Base-by-base conservation (phyloP, 1,140 invertebrate species). In the Octopus bimaculoides region DNA sequence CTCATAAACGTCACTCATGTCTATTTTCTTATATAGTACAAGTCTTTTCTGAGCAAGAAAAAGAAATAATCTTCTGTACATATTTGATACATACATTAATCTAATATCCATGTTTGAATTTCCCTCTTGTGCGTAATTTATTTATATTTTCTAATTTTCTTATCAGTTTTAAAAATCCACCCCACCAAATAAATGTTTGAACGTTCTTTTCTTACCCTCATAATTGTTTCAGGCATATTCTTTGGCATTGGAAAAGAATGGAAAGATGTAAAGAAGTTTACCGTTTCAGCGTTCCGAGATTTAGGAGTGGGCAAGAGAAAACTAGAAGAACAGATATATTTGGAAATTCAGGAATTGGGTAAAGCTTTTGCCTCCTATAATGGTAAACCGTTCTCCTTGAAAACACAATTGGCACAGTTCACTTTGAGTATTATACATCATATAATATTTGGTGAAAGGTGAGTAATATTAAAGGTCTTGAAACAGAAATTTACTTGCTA, bases 211-310 rank as follows among this genome's bases (percentile, higher is more conserved):
- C 26, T 41, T 41, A 41, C 26, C 26, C 26, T 41, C 26, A 41
- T 41, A 2, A 41, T 41, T 41, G 26, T 41, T 41, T 41, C 26
- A 91, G 97, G 97, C 84, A 94, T 98, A 81, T 93, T 98, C 83
- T 97, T 97, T 89, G 94, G 95, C 79, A 95, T 96, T 82, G 97
- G 97, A 77, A 93, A 94, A 79, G 90, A 97, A 84, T 98, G 97
- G 97, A 95, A 96, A 88, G 95, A 95, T 83, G 95, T 98, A 88
- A 91, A 97, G 78, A 93, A 94, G 82, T 98, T 98, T 91, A 91
- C 98, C 17, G 95, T 98, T 85, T 93, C 95, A 81, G 94, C 95
- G 80, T 91, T 98, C 1, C 92, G 96, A 55, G 93, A 94, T 83
- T 96, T 98, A 81, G 97, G 97, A 12, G 95, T 88, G 54, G 88